phyloP scores from a whole-genome alignment of 2,888 invertebrate genomes.

The Bimastos eiseni region DNA sequence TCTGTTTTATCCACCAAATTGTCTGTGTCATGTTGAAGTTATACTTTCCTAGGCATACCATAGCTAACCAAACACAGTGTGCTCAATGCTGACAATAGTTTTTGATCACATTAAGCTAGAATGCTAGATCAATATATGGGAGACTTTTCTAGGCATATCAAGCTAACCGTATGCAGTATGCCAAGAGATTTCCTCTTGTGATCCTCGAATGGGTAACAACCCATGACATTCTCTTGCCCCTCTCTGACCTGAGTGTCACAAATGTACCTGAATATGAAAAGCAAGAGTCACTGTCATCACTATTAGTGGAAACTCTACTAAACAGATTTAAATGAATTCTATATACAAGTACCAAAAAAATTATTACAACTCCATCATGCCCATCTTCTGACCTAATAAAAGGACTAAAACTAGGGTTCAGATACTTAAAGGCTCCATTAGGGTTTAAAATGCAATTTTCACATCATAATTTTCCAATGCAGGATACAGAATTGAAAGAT shows the following conservation, averaged over 20 bases:
- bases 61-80: background rate
- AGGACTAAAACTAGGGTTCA: background rate
- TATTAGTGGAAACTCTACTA: background rate
- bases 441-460: background rate
- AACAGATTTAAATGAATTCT: background rate
- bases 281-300: background rate
- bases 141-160: background rate
- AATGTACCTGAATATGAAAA: slow-evolving; percentile 51
- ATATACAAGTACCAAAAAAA: background rate
- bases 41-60: background rate
- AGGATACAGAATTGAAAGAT: background rate
- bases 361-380: background rate
- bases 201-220: slow-evolving; percentile 57
- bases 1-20: too few relatives aligned
- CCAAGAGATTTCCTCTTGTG: slow-evolving; percentile 56
- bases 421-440: background rate
- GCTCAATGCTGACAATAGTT: background rate
- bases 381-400: background rate
- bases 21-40: background rate
- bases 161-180: slow-evolving; percentile 56
- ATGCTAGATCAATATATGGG: background rate
- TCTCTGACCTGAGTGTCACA: slow-evolving; percentile 55
- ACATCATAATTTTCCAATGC: background rate
- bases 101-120: background rate
- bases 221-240: slow-evolving; percentile 59